Conservation (phyloP, 2,113 vertebrate species). For the Meriones unguiculatus region DNA sequence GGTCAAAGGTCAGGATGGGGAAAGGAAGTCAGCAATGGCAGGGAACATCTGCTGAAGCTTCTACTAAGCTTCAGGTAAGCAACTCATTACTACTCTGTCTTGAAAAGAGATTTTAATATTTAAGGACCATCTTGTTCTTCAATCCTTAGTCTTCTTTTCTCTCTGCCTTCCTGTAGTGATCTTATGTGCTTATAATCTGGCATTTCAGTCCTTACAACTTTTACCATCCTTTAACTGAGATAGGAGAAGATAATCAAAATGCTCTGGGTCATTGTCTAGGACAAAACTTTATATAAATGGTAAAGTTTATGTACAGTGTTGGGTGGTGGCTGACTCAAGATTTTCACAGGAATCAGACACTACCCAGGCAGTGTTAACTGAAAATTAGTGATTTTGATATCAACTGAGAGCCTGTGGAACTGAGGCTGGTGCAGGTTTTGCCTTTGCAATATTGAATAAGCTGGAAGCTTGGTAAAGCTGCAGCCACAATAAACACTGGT, state of each 20-base stretch:
- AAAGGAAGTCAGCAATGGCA: background rate
- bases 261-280: background rate
- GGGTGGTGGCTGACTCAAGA: background rate
- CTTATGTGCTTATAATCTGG: background rate
- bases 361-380: background rate
- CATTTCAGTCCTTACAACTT: background rate
- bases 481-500: background rate
- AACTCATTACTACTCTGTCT: too few species aligned
- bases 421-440: background rate
- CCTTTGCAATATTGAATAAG: background rate
- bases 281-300: background rate
- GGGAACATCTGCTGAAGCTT: background rate
- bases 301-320: background rate
- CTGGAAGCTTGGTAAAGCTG: background rate
- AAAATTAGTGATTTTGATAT: background rate
- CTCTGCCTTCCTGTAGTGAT: background rate
- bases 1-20: too few species aligned
- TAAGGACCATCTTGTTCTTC: background rate
- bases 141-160: background rate
- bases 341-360: background rate
- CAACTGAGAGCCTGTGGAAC: background rate
- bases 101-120: background rate
- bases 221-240: background rate
- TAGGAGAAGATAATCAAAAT: background rate
- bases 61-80: too few species aligned